Conservation (phyloP, 2,797 vertebrate species). For the Mormyrus hasselquistii region DNA sequence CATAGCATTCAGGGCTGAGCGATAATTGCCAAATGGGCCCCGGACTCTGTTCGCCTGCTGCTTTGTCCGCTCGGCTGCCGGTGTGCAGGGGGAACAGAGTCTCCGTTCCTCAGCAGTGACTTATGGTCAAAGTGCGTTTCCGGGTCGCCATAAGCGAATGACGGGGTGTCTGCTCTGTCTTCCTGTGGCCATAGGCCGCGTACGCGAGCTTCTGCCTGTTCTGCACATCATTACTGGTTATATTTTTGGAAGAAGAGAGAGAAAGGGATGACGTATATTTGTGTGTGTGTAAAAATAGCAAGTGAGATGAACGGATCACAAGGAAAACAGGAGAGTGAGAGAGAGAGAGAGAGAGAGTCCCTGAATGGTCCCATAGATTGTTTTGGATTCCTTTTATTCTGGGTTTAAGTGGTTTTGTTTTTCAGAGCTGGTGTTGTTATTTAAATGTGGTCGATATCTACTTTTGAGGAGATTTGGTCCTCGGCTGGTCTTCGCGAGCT, state of each 20-base stretch:
- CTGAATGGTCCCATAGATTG: background rate
- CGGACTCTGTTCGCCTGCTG: background rate
- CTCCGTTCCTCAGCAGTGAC: background rate
- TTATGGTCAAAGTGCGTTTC: background rate
- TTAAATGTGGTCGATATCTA: slow-evolving; percentile 9
- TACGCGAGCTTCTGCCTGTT: too few relatives aligned
- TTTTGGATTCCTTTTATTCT: slow-evolving; percentile 10
- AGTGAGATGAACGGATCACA: background rate
- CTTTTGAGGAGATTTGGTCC: background rate
- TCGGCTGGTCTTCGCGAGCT: background rate
- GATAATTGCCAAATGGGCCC: slow-evolving; percentile 18
- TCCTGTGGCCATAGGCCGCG: background rate
- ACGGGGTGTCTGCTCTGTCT: background rate
- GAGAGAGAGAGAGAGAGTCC: background rate
- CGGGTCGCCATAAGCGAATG: background rate
- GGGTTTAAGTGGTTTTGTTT: background rate
- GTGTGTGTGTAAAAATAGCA: background rate
- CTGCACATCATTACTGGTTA: background rate
- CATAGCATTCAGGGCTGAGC: slow-evolving; percentile 15
- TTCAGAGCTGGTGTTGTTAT: slow-evolving; percentile 4
- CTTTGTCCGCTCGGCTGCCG: background rate
- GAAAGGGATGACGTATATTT: background rate
- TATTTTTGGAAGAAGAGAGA: background rate
- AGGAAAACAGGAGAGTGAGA: background rate
- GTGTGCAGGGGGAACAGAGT: background rate